A percentile compares a stretch with the other conserved stretches of the same genome.
Conservation (phyloP, 2,888 invertebrate species). For the Tenthredo amoena region DNA sequence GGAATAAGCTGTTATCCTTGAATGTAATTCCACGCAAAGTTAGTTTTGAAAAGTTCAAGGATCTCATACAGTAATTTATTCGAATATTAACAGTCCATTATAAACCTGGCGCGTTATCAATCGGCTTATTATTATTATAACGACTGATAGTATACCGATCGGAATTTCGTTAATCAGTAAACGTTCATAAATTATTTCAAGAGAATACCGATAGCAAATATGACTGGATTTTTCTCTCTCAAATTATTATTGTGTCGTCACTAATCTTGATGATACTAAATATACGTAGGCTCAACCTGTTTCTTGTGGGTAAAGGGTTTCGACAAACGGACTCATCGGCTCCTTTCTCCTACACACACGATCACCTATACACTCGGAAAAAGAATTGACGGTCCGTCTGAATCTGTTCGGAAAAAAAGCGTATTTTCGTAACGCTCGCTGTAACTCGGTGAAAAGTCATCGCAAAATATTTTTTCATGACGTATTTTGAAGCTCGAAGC, state of each 20-base stretch:
- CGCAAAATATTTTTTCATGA: neutral
- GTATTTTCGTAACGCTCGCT: neutral
- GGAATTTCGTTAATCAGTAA: neutral
- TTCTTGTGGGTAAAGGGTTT: neutral
- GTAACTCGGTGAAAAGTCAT: neutral
- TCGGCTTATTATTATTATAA: neutral
- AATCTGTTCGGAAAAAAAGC: neutral
- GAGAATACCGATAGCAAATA: neutral
- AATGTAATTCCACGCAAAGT: conserved; percentile 13
- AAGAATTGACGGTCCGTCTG: no score
- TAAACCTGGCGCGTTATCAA: neutral
- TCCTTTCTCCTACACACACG: neutral
- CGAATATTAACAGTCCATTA: conserved; percentile 24
- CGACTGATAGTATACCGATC: neutral
- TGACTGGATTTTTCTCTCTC: no score
- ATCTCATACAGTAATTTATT: conserved; percentile 16
- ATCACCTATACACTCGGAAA: neutral
- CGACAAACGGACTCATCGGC: neutral
- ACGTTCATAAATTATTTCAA: neutral
- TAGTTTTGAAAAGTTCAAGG: conserved; percentile 47
- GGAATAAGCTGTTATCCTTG: conserved; percentile 27
- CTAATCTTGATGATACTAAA: neutral
- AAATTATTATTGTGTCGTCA: neutral
- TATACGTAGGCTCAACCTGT: conserved; percentile 3
- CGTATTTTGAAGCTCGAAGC: neutral